Evolutionary conservation across 2,113 vertebrate species (phyloP), one percentile per base, ranked within the genome.

Genomic region (Malurus cyaneus): DNA sequence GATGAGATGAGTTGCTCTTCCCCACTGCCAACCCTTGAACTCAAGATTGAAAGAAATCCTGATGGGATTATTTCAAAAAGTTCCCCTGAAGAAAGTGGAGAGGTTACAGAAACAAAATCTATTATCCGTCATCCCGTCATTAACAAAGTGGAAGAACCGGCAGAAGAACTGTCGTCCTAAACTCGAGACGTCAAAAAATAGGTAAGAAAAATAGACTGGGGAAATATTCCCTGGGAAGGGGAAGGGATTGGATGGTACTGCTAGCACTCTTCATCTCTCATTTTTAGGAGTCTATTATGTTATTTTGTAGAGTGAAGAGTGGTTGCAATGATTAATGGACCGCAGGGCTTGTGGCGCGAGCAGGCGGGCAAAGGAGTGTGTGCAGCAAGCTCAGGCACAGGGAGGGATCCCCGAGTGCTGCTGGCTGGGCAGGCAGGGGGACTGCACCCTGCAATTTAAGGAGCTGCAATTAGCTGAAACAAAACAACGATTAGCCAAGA

Each of bases 251-350:
- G 54, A 80, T 74, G 23, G 49, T 86, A 83, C 66, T 9, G 2
- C 44, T 83, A 69, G 56, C 41, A 49, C 46, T 93, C 89, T 89
- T 86, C 62, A 82, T 94, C 76, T 70, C 84, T 96, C 78, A 85
- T 77, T 95, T 93, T 93, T 94, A 81, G 54, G 84, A 92, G 67
- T 94, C 69, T 82, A 88, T 94, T 70, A 90, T 81, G 80, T 84
- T 96, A 78, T 83, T 96, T 93, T 95, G 90, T 67, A 72, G 86
- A 90, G 57, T 88, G 85, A 88, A 90, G 69, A 86, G 80, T 49
- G 41, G 90, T 93, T 96, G 86, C 90, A 88, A 93, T 95, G 92
- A 95, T 92, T 88, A 97, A 97, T 96, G 79, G 82, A 46, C 86
- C 0, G 0, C 24, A 47, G 47, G 39, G 49, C 72, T 80, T 87